A percentile compares a stretch with the other conserved stretches of the same genome.
Evolutionary conservation across 1,140 invertebrate genomes (phyloP).

Genomic region (Brachionus asplanchnoidis): DNA sequence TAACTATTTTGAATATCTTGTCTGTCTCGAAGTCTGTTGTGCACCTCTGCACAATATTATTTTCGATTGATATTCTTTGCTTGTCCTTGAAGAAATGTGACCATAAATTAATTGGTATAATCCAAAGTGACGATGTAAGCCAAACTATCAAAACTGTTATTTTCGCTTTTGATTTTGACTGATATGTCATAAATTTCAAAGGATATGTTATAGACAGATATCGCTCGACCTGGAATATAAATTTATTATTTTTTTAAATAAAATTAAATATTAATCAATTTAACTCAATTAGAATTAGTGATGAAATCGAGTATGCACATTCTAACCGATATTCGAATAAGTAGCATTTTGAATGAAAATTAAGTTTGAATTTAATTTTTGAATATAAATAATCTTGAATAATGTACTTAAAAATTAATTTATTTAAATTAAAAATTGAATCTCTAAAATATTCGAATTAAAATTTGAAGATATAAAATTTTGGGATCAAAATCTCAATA

Average conservation of each 20-base stretch:
- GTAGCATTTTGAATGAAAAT: too few relatives aligned
- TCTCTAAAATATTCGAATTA: too few relatives aligned
- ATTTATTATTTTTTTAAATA: conserved; percentile 60
- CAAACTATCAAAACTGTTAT: conserved; percentile 61
- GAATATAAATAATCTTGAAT: too few relatives aligned
- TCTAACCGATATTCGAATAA: too few relatives aligned
- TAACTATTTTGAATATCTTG: conserved; percentile 32
- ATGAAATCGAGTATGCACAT: too few relatives aligned
- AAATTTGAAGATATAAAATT: too few relatives aligned
- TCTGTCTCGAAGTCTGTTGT: not conserved
- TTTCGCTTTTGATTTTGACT: conserved; percentile 58
- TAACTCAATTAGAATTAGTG: too few relatives aligned
- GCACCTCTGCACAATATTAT: not conserved
- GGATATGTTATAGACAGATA: conserved; percentile 63
- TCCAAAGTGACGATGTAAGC: conserved; percentile 60
- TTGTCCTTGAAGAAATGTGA: not conserved
- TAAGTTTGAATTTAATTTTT: too few relatives aligned
- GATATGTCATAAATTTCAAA: conserved; percentile 61
- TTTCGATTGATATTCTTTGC: not conserved
- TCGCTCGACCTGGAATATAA: conserved; percentile 56
- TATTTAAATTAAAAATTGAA: too few relatives aligned
- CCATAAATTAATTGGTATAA: conserved; percentile 60
- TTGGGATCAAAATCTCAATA: too few relatives aligned
- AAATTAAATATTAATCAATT: too few relatives aligned
- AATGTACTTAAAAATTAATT: too few relatives aligned